Evolutionary conservation across 1,140 invertebrate genomes (phyloP), one percentile per base, ranked within the genome.

Genomic region (Pomacea maculata): DNA sequence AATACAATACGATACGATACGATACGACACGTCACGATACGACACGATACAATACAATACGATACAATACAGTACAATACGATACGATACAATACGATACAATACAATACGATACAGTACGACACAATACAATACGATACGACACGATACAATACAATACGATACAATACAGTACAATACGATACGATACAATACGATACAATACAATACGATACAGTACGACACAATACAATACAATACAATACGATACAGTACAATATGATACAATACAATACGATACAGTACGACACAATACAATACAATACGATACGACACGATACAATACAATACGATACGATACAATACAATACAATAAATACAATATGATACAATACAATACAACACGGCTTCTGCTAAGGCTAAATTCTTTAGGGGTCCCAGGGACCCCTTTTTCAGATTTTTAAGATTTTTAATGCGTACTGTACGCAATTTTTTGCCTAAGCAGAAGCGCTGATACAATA

Each of bases 331-430:
- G 9, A 8, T 17, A 29, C 71, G 9, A 72, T 72, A 45, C 71
- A 72, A 45, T 52, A 19, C 21, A 8, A 72, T 45, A 72, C 29
- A 72, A 19, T 34, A 19, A 72, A 19, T 34, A 19, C 67, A 70
- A 80, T 75, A 67, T 61, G 63, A 29, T 52, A 67, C 71, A 70
- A 81, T 70, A 29, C 75, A 72, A 25, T 25, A 25, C 25, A 25
- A 25, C n/a, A n/a, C n/a, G n/a, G n/a, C n/a, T n/a, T n/a, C n/a
- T n/a, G n/a, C n/a, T n/a, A n/a, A n/a, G n/a, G n/a, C n/a, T n/a
- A n/a, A n/a, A n/a, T n/a, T n/a, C n/a, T n/a, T n/a, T n/a, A n/a
- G n/a, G n/a, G n/a, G n/a, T n/a, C n/a, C n/a, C n/a, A n/a, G n/a
- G n/a, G n/a, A n/a, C n/a, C n/a, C n/a, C n/a, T n/a, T n/a, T n/a